Evolutionary conservation across 2,113 vertebrate genomes (phyloP).

Genomic region (Pseudopipra pipra): DNA sequence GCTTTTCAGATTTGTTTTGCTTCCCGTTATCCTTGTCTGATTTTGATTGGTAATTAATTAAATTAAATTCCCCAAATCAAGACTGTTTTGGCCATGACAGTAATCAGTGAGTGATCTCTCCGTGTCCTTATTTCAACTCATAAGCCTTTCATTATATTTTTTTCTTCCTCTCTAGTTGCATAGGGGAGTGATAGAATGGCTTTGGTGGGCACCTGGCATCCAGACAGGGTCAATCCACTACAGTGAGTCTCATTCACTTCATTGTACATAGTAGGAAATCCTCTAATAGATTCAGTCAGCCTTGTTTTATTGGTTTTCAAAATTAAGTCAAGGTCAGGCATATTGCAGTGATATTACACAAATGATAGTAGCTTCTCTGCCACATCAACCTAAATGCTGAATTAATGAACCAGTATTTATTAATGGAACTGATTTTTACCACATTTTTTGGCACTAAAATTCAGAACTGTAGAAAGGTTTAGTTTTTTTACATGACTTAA

Average conservation of each 20-base stretch:
- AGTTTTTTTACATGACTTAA: neutral
- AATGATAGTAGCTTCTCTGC: neutral
- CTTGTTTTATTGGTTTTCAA: neutral
- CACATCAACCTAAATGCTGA: neutral
- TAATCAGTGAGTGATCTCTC: neutral
- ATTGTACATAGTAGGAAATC: neutral
- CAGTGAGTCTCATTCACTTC: neutral
- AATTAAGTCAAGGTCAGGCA: neutral
- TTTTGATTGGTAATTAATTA: neutral
- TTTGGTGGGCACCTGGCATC: neutral
- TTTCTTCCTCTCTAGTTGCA: neutral
- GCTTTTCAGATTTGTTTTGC: neutral
- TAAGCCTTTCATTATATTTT: neutral
- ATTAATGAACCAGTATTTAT: neutral
- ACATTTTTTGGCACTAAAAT: neutral
- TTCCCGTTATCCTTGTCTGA: neutral
- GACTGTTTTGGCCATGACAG: neutral
- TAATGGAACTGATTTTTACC: neutral
- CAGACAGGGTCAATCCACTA: neutral
- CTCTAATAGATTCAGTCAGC: neutral
- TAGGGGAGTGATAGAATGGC: neutral
- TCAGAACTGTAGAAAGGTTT: neutral
- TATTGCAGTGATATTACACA: neutral
- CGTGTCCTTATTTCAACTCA: neutral
- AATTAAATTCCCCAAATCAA: neutral